Evolutionary conservation across 2,113 vertebrate species (phyloP).

Genomic region (Pantherophis guttatus): DNA sequence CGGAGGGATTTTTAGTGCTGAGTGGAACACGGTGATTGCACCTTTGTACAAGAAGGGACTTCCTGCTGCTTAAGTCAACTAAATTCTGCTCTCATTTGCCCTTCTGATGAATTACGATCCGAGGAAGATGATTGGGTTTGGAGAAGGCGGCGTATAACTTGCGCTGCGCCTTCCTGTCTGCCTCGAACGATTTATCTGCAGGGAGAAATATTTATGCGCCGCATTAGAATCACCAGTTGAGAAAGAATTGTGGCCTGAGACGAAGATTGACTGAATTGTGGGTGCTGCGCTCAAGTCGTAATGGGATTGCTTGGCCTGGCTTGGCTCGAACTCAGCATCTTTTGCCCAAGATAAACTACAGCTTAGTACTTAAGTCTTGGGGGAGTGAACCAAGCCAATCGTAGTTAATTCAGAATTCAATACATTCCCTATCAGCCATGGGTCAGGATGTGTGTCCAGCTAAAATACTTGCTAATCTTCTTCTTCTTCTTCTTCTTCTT

Average conservation of each 20-base stretch:
- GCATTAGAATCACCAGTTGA: background rate
- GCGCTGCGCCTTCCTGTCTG: background rate
- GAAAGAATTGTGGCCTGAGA: background rate
- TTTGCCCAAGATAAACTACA: background rate
- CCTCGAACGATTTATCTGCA: background rate
- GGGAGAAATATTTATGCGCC: background rate
- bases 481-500: no score
- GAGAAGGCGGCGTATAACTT: accelerated
- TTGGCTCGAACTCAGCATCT: background rate
- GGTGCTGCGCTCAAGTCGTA: background rate
- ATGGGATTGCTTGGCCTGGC: background rate
- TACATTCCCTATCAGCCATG: background rate
- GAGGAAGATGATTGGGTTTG: background rate
- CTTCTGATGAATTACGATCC: background rate
- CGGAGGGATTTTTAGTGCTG: background rate
- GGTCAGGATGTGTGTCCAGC: background rate
- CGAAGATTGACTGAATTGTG: background rate
- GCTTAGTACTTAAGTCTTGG: background rate
- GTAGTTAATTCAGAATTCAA: background rate
- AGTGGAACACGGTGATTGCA: background rate
- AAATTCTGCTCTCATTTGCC: background rate
- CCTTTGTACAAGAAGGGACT: accelerated
- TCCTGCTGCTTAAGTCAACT: background rate
- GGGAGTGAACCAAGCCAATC: background rate
- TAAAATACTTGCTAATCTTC: background rate